Percentiles rank a stretch among this genome's conserved stretches.
Conservation (phyloP, 2,888 invertebrate genomes). For the Parelbella ahira region DNA sequence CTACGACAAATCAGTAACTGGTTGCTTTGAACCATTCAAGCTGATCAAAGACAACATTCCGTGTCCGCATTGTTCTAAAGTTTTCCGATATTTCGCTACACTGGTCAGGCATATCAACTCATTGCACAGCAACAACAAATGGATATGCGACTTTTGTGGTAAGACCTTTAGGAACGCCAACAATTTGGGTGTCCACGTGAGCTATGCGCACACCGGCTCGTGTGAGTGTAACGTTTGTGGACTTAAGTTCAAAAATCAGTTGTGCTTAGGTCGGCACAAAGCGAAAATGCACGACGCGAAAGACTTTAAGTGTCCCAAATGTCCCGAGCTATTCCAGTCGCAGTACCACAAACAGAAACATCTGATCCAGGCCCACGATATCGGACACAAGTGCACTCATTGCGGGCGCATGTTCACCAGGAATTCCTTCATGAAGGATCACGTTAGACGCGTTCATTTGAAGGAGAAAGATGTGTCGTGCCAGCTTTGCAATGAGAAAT, state of each 20-base stretch:
- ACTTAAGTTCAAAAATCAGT: constrained; percentile 58
- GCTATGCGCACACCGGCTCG: constrained; percentile 55
- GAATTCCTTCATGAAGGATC: constrained; percentile 57
- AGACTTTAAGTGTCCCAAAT: constrained; percentile 50
- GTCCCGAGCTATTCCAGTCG: constrained; percentile 53
- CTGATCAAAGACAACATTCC: constrained; percentile 63
- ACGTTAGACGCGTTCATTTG: constrained; percentile 53
- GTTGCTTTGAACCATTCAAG: constrained; percentile 58
- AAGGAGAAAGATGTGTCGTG: constrained; percentile 63
- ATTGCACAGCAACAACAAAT: constrained; percentile 62
- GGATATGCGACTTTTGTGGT: constrained; percentile 68
- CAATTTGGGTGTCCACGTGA: constrained; percentile 61
- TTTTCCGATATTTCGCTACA: constrained; percentile 60
- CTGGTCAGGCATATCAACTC: constrained; percentile 62
- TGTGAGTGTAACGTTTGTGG: constrained; percentile 61
- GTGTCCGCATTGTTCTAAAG: constrained; percentile 55
- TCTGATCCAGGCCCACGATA: constrained; percentile 44
- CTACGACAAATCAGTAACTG: constrained; percentile 54
- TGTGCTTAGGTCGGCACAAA: constrained; percentile 60
- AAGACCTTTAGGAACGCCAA: constrained; percentile 54
- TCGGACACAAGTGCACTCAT: constrained; percentile 53
- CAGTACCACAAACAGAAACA: constrained; percentile 55
- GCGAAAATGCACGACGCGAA: constrained; percentile 63
- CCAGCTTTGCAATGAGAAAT: constrained; percentile 49
- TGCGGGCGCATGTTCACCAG: constrained; percentile 55